Evolutionary conservation across 2,797 vertebrate genomes (phyloP).

Genomic region (Erithacus rubecula): DNA sequence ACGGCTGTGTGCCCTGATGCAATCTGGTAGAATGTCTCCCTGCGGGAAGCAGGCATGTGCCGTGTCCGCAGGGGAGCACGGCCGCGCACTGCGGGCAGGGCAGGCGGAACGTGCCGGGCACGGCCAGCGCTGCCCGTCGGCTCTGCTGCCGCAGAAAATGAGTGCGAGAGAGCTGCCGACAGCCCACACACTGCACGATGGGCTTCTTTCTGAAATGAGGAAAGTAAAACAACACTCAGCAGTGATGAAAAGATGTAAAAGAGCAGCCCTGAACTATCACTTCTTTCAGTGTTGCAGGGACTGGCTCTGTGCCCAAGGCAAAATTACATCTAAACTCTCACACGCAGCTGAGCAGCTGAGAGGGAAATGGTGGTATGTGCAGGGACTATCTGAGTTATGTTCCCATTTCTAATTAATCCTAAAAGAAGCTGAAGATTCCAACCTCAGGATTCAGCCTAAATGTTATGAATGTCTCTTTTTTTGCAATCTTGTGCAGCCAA

Average conservation of each 20-base stretch:
- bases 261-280: slow-evolving; percentile 61
- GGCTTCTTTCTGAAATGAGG: slow-evolving; percentile 7
- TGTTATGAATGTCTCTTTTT: neutral
- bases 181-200: slow-evolving; percentile 11
- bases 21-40: neutral
- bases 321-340: slow-evolving; percentile 63
- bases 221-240: slow-evolving; percentile 48
- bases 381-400: slow-evolving; percentile 19
- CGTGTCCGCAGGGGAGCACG: neutral
- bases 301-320: slow-evolving; percentile 59
- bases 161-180: neutral
- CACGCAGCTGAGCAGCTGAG: neutral
- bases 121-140: neutral
- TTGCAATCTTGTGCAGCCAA: neutral
- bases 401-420: neutral
- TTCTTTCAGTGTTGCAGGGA: slow-evolving; percentile 18
- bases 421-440: slow-evolving; percentile 10
- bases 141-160: neutral
- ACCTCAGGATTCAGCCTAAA: slow-evolving; percentile 8
- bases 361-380: neutral
- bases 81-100: neutral
- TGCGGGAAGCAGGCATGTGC: neutral
- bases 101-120: neutral
- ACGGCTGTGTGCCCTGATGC: neutral
- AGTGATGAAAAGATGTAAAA: slow-evolving; percentile 39